phyloP scores from a whole-genome alignment of 1,140 invertebrate species.

The Zaprionus ghesquierei region DNA sequence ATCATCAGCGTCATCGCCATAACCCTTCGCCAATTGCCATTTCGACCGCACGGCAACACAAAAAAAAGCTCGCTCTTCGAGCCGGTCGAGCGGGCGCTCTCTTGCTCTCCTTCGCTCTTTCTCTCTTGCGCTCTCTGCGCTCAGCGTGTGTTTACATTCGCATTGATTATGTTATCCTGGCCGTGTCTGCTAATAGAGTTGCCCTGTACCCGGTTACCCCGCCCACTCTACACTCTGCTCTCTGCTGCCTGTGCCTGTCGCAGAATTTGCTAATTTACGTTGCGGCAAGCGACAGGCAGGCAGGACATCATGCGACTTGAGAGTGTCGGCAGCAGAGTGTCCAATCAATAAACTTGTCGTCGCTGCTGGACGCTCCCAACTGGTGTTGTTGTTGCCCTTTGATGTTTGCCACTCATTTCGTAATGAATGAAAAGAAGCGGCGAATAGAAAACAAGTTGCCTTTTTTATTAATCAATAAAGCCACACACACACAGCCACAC shows the following conservation, averaged over 20 bases:
- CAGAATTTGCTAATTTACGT: slow-evolving; percentile 34
- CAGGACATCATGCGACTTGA: slow-evolving; percentile 50
- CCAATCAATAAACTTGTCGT: slow-evolving; percentile 61
- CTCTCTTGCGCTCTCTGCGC: slow-evolving; percentile 35
- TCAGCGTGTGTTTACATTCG: slow-evolving; percentile 69
- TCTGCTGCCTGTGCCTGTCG: not conserved
- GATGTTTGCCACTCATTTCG: not conserved
- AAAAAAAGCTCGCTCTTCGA: slow-evolving; percentile 50
- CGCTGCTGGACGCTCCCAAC: slow-evolving; percentile 9
- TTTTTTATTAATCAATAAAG: slow-evolving; percentile 74
- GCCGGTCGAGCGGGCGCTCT: slow-evolving; percentile 8
- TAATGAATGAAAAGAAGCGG: not conserved
- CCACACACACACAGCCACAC: slow-evolving; percentile 25
- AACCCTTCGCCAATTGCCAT: slow-evolving; percentile 50
- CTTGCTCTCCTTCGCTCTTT: slow-evolving; percentile 13
- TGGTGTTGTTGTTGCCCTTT: not conserved
- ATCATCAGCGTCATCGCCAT: slow-evolving; percentile 10
- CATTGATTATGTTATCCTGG: slow-evolving; percentile 77
- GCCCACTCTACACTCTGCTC: not conserved
- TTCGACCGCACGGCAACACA: not conserved
- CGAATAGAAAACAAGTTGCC: not conserved
- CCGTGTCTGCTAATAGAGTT: slow-evolving; percentile 71
- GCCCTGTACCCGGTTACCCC: slow-evolving; percentile 7
- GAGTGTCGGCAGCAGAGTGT: slow-evolving; percentile 20
- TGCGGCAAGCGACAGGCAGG: slow-evolving; percentile 26